Evolutionary conservation across 2,797 vertebrate genomes (phyloP), one percentile per base, ranked within the genome.

Genomic region (Enteromius viviparus): DNA sequence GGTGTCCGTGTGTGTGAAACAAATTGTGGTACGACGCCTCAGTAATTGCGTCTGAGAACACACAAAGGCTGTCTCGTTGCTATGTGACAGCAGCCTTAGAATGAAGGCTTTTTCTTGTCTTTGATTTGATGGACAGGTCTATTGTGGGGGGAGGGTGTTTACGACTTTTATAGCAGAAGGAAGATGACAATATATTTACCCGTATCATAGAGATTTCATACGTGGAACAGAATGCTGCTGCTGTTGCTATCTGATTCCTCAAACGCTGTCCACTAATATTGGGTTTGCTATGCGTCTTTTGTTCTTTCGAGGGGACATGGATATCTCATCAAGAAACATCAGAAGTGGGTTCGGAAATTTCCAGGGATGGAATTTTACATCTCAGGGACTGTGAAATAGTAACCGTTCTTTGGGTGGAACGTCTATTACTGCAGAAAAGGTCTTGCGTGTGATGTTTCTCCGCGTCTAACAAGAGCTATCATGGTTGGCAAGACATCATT

Each of bases 401-500:
- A 45, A 49, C 40, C 64, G 65, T 78, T 65, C 80, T 84, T 51
- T 55, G 55, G 76, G 60, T 47, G 51, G 66, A 82, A 68, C 82
- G 71, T 76, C 58, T 80, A 60, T 82, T 81, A 84, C 47, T 29
- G 21, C 60, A 53, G 83, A 29, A 82, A 86, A 77, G 81, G 82
- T 84, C 87, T 85, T 65, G 72, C 62, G 47, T 82, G 78, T 72
- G 49, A 80, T 82, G 66, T 86, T 87, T 85, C 80, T 81, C 69
- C 10, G 14, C 42, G 19, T 86, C 65, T 87, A 85, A 84, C 85
- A 80, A 84, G 80, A 51, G 64, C 68, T 66, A 76, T 84, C 65
- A 76, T 37, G 81, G 78, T 81, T 84, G 81, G 76, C 78, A 64
- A 81, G 84, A 77, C 74, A 76, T 82, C 79, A 85, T 84, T 89